Conservation (phyloP, 2,888 invertebrate species). For the Chloromyia formosa region DNA sequence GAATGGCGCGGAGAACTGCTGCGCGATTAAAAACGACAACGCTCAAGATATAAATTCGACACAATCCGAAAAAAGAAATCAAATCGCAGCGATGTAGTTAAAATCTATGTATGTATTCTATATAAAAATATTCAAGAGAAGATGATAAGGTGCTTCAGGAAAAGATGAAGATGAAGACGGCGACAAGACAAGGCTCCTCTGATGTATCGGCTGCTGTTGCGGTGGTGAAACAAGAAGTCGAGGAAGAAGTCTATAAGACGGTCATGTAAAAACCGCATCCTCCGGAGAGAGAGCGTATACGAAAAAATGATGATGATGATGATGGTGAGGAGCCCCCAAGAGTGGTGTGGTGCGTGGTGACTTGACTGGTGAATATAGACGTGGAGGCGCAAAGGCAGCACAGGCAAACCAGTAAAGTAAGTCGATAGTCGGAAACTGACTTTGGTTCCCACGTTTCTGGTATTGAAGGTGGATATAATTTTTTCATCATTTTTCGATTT, state of each 20-base stretch:
- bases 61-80: constrained; percentile 9
- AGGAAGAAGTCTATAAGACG: constrained; percentile 19
- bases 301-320: neutral
- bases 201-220: too few relatives aligned
- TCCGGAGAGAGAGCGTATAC: constrained; percentile 9
- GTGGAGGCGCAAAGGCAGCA: neutral
- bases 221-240: neutral
- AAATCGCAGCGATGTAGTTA: neutral
- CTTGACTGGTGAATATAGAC: neutral
- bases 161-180: neutral
- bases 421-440: constrained; percentile 46
- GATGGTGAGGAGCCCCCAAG: constrained; percentile 30
- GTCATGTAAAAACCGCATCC: constrained; percentile 42
- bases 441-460: constrained; percentile 47
- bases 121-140: neutral
- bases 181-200: too few relatives aligned
- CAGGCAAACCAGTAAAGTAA: constrained; percentile 45
- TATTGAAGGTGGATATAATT: constrained; percentile 46
- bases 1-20: constrained; percentile 26
- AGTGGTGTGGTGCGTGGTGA: constrained; percentile 9
- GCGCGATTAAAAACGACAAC: constrained; percentile 27
- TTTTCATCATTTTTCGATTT: constrained; percentile 29
- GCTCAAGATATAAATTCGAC: constrained; percentile 2
- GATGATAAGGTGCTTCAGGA: constrained; percentile 3
- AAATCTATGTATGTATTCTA: too few relatives aligned